These are phyloP conservation scores for Trematomus loennbergii DNA, from an alignment of 2,113 vertebrate genomes.

Conservation along the genomic window DNA sequence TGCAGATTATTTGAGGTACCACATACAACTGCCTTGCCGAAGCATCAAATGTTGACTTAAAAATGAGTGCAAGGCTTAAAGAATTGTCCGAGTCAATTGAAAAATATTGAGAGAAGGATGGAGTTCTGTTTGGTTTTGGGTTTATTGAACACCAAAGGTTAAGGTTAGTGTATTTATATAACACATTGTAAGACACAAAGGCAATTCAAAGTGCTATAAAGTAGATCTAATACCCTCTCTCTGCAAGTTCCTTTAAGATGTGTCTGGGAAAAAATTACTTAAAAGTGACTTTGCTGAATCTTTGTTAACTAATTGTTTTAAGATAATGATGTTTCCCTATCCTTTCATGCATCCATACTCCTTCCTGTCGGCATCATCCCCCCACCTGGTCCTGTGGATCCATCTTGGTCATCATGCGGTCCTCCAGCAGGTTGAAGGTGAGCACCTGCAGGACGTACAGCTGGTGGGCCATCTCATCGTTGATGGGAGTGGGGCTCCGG, in stretches of 20 bases:
- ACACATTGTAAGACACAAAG: too few relatives aligned
- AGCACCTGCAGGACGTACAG: slow-evolving; percentile 98
- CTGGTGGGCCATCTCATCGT: slow-evolving; percentile 99
- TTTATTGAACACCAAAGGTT: too few relatives aligned
- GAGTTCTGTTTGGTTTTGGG: background rate
- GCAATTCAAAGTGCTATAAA: too few relatives aligned
- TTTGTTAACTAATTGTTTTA: background rate
- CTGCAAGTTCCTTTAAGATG: too few relatives aligned
- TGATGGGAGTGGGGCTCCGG: slow-evolving; percentile 91
- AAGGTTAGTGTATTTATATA: too few relatives aligned
- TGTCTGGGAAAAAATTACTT: too few relatives aligned
- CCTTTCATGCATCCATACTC: background rate
- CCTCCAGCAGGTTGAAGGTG: slow-evolving; percentile 96
- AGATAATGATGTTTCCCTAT: background rate
- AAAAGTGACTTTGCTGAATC: background rate
- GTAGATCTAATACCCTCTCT: too few relatives aligned
- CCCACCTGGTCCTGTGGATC: slow-evolving; percentile 97
- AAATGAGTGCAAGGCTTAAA: background rate
- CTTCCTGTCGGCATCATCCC: background rate
- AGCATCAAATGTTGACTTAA: too few relatives aligned
- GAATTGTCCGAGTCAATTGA: too few relatives aligned
- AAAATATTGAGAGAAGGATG: background rate
- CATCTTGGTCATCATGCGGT: slow-evolving; percentile 99
- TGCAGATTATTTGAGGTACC: too few relatives aligned
- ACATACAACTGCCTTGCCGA: too few relatives aligned